phyloP scores from a whole-genome alignment of 2,797 vertebrate species.

The Notolabrus celidotus region DNA sequence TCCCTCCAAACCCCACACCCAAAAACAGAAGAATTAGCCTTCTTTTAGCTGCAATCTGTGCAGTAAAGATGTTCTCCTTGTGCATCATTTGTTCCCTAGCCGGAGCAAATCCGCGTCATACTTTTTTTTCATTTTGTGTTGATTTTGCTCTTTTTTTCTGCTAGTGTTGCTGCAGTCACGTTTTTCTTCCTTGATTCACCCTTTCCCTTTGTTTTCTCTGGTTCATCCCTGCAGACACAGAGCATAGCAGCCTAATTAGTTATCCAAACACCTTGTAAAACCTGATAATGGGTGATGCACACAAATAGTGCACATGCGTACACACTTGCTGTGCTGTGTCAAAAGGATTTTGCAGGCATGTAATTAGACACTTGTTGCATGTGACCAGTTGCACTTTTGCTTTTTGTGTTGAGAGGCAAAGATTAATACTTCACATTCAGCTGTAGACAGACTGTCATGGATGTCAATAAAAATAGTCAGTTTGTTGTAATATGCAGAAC shows the following conservation, averaged over 20 bases:
- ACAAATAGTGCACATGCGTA: neutral
- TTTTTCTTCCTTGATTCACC: constrained; percentile 57
- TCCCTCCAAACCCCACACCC: constrained; percentile 3
- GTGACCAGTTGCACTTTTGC: constrained; percentile 58
- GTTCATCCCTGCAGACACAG: constrained; percentile 61
- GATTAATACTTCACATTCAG: constrained; percentile 26
- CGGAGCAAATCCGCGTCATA: constrained; percentile 62
- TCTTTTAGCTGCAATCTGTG: constrained; percentile 40
- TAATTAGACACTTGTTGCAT: constrained; percentile 69
- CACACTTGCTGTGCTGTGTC: constrained; percentile 45
- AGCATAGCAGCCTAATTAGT: constrained; percentile 67
- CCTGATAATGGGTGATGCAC: constrained; percentile 67
- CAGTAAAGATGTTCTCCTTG: constrained; percentile 36
- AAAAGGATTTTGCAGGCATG: constrained; percentile 61
- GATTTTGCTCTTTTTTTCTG: constrained; percentile 20
- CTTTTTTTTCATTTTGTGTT: constrained; percentile 58
- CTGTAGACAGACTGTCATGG: constrained; percentile 3
- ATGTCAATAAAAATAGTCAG: constrained; percentile 21
- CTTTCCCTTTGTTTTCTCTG: constrained; percentile 54
- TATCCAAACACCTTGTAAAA: constrained; percentile 76
- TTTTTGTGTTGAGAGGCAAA: constrained; percentile 28
- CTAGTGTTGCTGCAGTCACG: constrained; percentile 26
- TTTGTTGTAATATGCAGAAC: neutral
- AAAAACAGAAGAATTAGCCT: constrained; percentile 26
- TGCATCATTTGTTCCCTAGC: constrained; percentile 58